These are phyloP conservation scores for Nothura maculosa DNA, from an alignment of 2,797 vertebrate genomes.

Conservation along the genomic window DNA sequence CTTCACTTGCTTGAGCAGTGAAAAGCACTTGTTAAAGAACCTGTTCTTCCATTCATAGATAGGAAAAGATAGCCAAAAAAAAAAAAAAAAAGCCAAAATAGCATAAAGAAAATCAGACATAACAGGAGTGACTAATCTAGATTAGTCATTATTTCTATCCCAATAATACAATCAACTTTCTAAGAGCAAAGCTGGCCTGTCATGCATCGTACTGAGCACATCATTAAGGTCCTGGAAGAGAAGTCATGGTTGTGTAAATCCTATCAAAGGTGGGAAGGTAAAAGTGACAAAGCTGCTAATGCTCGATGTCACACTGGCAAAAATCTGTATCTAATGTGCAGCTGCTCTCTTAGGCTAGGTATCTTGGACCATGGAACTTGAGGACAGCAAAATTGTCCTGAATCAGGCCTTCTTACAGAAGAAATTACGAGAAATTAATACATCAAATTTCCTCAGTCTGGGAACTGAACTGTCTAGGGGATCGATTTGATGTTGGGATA, in stretches of 20 bases:
- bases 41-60: background rate
- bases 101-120: background rate
- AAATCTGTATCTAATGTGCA: background rate
- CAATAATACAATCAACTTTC: background rate
- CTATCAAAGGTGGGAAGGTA: background rate
- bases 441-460: slow-evolving; percentile 63
- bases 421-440: slow-evolving; percentile 57
- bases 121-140: background rate
- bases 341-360: background rate
- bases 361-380: background rate
- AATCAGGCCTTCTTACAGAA: background rate
- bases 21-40: background rate
- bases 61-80: background rate
- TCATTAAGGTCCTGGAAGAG: too few species aligned
- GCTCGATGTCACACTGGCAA: background rate
- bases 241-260: background rate
- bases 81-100: background rate
- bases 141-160: background rate
- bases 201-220: background rate
- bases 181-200: background rate
- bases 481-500: slow-evolving; percentile 62
- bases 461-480: slow-evolving; percentile 67
- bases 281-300: background rate
- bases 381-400: background rate
- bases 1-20: background rate